Evolutionary conservation across 2,113 vertebrate genomes (phyloP).

Genomic region (Genyomyrus donnyi): DNA sequence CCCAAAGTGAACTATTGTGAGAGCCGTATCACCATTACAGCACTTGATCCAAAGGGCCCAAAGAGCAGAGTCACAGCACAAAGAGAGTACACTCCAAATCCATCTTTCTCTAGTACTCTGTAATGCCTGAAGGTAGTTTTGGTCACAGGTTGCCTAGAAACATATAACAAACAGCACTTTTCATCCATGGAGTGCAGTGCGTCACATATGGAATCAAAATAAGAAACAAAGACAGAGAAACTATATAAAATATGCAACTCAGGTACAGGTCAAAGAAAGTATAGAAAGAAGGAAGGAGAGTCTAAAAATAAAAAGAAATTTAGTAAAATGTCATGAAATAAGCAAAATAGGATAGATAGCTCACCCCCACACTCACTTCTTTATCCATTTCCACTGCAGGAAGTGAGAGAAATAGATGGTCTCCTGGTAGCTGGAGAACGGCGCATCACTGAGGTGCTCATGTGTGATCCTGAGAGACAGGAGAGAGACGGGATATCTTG

Average conservation of each 20-base stretch:
- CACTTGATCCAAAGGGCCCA: neutral
- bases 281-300: neutral
- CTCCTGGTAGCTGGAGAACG: constrained; percentile 70
- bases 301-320: neutral
- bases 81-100: constrained; percentile 83
- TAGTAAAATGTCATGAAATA: neutral
- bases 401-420: constrained; percentile 81
- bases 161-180: neutral
- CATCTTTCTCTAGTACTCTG: constrained; percentile 86
- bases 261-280: neutral
- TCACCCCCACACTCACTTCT: constrained; percentile 65
- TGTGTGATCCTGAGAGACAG: constrained; percentile 67
- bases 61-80: neutral
- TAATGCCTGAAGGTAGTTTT: constrained; percentile 88
- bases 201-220: too few species aligned
- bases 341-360: neutral
- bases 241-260: neutral
- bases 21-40: neutral
- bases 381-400: constrained; percentile 91
- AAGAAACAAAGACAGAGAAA: too few species aligned
- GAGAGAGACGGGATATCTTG: neutral
- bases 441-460: constrained; percentile 68
- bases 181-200: neutral
- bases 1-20: neutral
- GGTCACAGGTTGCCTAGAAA: constrained; percentile 77